Conservation (phyloP, 2,797 vertebrate species). For the Pangasius krempfi region DNA sequence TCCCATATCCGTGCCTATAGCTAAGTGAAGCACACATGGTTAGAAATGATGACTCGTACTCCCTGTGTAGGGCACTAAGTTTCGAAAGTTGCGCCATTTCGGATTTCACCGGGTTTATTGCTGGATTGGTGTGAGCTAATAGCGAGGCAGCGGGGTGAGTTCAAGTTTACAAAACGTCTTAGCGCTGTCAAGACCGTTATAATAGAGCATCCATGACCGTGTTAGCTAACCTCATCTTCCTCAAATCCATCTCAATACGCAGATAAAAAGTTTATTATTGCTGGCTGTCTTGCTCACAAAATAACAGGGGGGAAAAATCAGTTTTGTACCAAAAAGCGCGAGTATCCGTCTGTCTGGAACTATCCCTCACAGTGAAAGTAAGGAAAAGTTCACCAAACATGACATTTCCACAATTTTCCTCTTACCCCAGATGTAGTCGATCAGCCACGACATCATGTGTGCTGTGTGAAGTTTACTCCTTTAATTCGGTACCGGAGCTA, state of each 20-base stretch:
- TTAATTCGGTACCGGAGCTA: background rate
- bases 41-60: background rate
- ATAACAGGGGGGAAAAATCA: background rate
- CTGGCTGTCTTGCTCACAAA: background rate
- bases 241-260: background rate
- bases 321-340: background rate
- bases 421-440: slow-evolving; percentile 29
- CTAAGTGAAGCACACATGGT: background rate
- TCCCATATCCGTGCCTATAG: background rate
- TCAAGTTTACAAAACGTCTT: background rate
- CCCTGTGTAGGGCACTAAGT: background rate
- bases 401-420: background rate
- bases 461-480: background rate
- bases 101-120: background rate
- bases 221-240: no score
- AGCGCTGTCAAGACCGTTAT: background rate
- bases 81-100: background rate
- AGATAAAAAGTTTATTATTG: background rate
- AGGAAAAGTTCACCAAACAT: background rate
- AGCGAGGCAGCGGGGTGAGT: background rate
- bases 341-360: background rate
- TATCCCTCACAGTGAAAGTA: background rate
- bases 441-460: slow-evolving; percentile 25
- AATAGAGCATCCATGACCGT: background rate
- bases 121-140: background rate